phyloP scores from a whole-genome alignment of 2,888 invertebrate species.

The Epinotia nisella region DNA sequence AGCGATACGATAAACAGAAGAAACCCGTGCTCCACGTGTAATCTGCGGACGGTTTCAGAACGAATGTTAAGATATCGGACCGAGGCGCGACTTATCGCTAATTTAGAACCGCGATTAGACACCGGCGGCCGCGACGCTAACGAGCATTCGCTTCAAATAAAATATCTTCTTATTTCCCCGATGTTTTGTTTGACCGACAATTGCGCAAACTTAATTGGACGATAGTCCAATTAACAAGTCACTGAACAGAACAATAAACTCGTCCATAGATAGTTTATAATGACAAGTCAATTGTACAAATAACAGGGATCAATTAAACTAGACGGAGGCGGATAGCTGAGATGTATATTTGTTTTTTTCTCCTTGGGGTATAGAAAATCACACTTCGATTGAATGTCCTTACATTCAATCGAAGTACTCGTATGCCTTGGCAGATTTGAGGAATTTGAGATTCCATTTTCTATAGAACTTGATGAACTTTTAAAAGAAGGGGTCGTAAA shows the following conservation, averaged over 20 bases:
- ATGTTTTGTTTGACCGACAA: slow-evolving; percentile 78
- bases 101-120: slow-evolving; percentile 83
- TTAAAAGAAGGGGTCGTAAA: no score
- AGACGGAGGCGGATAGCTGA: not conserved
- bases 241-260: slow-evolving; percentile 23
- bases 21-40: slow-evolving; percentile 73
- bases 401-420: no score
- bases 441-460: no score
- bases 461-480: no score
- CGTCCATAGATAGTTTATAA: slow-evolving; percentile 12
- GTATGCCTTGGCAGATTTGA: no score
- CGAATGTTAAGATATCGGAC: slow-evolving; percentile 79
- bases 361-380: no score
- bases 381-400: no score
- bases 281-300: slow-evolving; percentile 21
- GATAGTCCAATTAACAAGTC: slow-evolving; percentile 50
- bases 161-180: slow-evolving; percentile 75
- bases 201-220: slow-evolving; percentile 79
- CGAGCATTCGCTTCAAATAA: slow-evolving; percentile 75
- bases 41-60: slow-evolving; percentile 75
- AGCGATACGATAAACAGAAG: slow-evolving; percentile 66
- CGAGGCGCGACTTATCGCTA: slow-evolving; percentile 79
- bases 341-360: not conserved
- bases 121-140: slow-evolving; percentile 74
- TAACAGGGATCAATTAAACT: not conserved